phyloP scores from a whole-genome alignment of 2,797 vertebrate species.

The Taeniopygia guttata region DNA sequence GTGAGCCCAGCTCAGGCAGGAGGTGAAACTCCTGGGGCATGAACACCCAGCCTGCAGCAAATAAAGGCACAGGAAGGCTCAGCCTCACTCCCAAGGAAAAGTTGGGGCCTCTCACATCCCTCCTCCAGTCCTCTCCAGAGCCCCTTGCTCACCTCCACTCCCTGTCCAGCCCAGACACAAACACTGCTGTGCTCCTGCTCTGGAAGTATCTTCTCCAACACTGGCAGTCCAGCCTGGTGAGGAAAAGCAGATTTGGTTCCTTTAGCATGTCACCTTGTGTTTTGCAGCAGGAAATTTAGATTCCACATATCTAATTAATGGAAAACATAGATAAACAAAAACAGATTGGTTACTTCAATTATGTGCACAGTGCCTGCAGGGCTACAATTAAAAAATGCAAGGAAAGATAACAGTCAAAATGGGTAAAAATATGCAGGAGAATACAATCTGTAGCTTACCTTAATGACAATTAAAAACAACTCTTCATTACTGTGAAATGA shows the following conservation, averaged over 20 bases:
- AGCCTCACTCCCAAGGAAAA: not conserved
- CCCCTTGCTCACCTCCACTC: fast-evolving
- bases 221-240: not conserved
- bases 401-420: not conserved
- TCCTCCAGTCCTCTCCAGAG: not conserved
- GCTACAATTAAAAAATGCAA: conserved; percentile 28
- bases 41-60: not conserved
- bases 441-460: conserved; percentile 2
- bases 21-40: not conserved
- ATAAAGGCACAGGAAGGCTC: fast-evolving
- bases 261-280: not conserved
- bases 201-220: not conserved
- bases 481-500: not conserved
- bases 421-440: not conserved
- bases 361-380: not conserved
- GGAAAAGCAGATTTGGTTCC: not conserved
- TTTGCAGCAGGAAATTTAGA: conserved; percentile 17
- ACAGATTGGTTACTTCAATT: conserved; percentile 52
- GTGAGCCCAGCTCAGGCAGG: not conserved
- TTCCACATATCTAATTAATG: conserved; percentile 33
- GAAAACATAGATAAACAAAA: conserved; percentile 55
- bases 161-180: not conserved
- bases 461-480: not conserved
- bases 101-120: fast-evolving
- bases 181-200: not conserved